Evolutionary conservation across 2,113 vertebrate species (phyloP), one percentile per base, ranked within the genome.

Genomic region (Gobiocypris rarus): DNA sequence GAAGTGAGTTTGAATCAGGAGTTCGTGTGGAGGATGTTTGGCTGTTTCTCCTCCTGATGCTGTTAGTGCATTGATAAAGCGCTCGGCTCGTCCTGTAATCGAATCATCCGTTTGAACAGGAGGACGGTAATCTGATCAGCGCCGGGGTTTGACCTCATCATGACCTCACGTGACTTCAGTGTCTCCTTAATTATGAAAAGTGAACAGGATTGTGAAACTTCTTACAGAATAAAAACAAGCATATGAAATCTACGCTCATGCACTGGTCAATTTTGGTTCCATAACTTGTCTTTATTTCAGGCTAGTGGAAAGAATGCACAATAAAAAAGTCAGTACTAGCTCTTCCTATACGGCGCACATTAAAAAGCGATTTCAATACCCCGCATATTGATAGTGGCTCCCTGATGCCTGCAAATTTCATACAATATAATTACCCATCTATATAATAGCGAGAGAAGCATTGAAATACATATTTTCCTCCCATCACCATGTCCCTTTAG

Each of bases 31-130:
- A 59, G 67, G 84, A 58, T 76, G 14, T 69, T 1, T 45, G 34
- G 14, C 81, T 81, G 81, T 87, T 89, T 89, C 82, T 87, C 80
- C 28, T 85, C 84, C 87, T 31, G 74, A 86, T 80, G 88, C 86
- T 91, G 90, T 89, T 90, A 90, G 90, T 87, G 90, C 90, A 89
- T 67, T 75, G 78, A 75, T 71, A 11, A 81, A 85, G 70, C 52
- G 31, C 56, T 78, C 34, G 58, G 58, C 43, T 50, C 61, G 19
- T 9, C n/a, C 59, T 74, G 17, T 78, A 83, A 75, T 81, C 19
- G 22, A 61, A 58, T 84, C 77, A 26, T 43, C 24, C 41, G 45
- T 28, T 28, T 50, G 43, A 61, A 26, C 71, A 75, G 74, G 86
- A 61, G 80, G 67, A 78, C 76, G n/a, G 74, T 85, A 82, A 85